Base-by-base conservation (phyloP, 2,113 vertebrate species). In the Melospiza georgiana region DNA sequence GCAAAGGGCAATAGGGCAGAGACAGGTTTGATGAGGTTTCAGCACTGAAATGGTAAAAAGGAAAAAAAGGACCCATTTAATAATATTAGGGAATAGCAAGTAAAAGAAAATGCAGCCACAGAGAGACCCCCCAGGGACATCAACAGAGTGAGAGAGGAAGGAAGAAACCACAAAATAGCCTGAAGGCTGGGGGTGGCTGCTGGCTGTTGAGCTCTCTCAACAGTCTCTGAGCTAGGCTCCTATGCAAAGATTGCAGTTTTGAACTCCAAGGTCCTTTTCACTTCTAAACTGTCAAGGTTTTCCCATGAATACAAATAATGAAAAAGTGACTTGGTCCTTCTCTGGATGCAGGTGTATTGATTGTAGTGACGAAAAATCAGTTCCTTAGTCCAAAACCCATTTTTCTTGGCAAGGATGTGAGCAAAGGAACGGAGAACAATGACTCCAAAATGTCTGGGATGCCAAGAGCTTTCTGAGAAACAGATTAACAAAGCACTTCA, bases 81-180 rank as follows among this genome's bases (percentile, higher is more conserved):
- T 11, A 49, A 2, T 77, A 63, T 69, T 27, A 74, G 72, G 61
- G 27, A 92, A 71, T 15, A 78, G 6, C 0, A 2, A 92, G 35
- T 39, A 55, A 54, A 84, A 89, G 33, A 93, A 91, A 96, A 81
- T 24, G 9, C 52, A 35, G 35, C 30, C 84, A 39, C 15, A 67
- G 73, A 55, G 27, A 78, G 28, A 78, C 4, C 41, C 41, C 51
- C 13, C 16, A 72, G 77, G 35, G 84, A 22, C 59, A 81, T 63
- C 51, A 89, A 24, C 31, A 77, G 55, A 76, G 51, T 41, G 46
- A 89, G 49, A 90, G 30, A 92, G 31, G 69, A 94, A 59, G 65
- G 23, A 91, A 89, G 35, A 94, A 94, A 91, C 59, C 81, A 84
- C 61, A 87, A 87, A 87, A 84, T 4, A 82, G 35, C 28, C 80